These are phyloP conservation scores for Acanthosepion lycidas DNA, from an alignment of 2,888 invertebrate genomes.

Conservation along the genomic window DNA sequence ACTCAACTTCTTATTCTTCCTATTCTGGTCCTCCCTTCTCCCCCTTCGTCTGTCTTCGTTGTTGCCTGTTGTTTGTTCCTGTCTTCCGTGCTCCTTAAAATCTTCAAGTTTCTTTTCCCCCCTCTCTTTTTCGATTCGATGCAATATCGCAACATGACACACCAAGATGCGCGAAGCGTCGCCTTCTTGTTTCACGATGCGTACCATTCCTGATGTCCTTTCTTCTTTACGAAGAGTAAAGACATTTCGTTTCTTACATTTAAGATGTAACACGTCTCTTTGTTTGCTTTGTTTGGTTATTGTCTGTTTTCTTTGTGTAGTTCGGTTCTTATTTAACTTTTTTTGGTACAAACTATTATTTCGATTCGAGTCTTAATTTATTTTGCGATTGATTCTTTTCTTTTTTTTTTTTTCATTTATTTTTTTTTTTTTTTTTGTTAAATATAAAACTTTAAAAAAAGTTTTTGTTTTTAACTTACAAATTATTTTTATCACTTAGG, in stretches of 20 bases:
- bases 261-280: conserved; percentile 9
- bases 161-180: neutral
- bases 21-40: neutral
- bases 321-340: neutral
- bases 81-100: conserved; percentile 23
- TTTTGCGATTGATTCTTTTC: neutral
- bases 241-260: neutral
- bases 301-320: neutral
- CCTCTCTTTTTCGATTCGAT: neutral
- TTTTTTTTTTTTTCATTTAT: neutral
- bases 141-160: no score
- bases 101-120: neutral
- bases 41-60: no score
- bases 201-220: neutral
- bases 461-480: no score
- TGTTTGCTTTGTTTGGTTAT: neutral
- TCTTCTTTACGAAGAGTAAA: neutral
- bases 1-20: neutral
- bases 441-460: no score
- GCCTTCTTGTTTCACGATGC: neutral
- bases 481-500: no score
- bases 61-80: conserved; percentile 20
- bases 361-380: neutral
- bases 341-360: neutral
- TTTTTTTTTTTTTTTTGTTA: no score